Conservation (phyloP, 2,888 invertebrate genomes). For the Cheilosia urbana region DNA sequence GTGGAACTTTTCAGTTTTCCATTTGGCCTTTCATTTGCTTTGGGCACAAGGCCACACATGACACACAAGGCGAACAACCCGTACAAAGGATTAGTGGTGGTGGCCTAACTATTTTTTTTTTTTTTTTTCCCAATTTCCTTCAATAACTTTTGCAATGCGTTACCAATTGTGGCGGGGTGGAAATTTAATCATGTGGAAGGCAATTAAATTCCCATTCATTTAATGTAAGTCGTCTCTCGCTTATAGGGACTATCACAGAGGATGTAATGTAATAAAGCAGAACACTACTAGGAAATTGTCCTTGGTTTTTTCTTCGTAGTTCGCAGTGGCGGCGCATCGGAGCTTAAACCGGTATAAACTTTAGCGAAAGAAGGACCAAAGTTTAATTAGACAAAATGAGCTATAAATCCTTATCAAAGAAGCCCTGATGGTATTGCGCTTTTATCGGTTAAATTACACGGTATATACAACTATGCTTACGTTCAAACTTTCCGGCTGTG, state of each 20-base stretch:
- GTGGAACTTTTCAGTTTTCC: conserved; percentile 13
- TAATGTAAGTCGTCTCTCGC: conserved; percentile 14
- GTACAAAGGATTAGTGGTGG: background rate
- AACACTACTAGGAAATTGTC: conserved; percentile 54
- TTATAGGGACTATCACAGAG: conserved; percentile 45
- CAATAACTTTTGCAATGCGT: conserved; percentile 36
- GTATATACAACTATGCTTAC: conserved; percentile 46
- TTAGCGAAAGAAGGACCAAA: conserved; percentile 64
- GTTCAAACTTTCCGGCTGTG: conserved; percentile 13
- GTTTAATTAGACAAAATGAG: conserved; percentile 74
- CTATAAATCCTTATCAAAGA: conserved; percentile 73
- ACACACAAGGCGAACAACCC: background rate
- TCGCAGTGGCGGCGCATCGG: conserved; percentile 7
- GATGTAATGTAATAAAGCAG: conserved; percentile 65
- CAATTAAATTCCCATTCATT: conserved; percentile 65
- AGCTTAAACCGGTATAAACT: conserved; percentile 33
- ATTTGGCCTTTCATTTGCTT: background rate
- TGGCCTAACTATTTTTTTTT: background rate
- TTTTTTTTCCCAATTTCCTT: conserved; percentile 8
- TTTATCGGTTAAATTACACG: conserved; percentile 68
- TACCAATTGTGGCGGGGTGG: conserved; percentile 21
- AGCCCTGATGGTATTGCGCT: conserved; percentile 68
- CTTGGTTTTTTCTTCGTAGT: conserved; percentile 14
- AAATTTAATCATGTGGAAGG: conserved; percentile 63
- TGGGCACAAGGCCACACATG: conserved; percentile 15